phyloP scores from a whole-genome alignment of 2,113 vertebrate genomes.

The Beaufortia kweichowensis region DNA sequence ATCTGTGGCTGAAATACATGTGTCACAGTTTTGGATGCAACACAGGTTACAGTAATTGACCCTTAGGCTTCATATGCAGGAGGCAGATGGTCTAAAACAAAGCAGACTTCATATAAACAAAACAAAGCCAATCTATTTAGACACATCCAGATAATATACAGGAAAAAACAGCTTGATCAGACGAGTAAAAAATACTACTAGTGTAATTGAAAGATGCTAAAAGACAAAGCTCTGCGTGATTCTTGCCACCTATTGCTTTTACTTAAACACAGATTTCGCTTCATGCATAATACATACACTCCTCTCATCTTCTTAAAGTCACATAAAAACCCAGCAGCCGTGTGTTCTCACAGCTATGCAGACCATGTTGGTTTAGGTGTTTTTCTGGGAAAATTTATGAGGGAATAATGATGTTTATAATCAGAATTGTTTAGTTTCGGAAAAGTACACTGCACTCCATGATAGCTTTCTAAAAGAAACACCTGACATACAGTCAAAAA shows the following conservation, averaged over 20 bases:
- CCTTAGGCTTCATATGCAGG: constrained; percentile 41
- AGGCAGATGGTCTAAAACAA: constrained; percentile 50
- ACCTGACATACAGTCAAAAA: neutral
- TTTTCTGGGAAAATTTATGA: constrained; percentile 1
- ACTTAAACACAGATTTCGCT: constrained; percentile 14
- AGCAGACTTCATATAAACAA: constrained; percentile 39
- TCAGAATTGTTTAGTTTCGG: too few relatives aligned
- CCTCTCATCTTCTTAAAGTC: constrained; percentile 12
- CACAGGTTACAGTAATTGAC: constrained; percentile 39
- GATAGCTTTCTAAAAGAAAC: neutral
- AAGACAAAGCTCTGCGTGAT: neutral
- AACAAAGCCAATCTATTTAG: neutral
- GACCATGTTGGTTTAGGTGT: neutral
- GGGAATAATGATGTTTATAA: constrained; percentile 19
- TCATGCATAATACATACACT: constrained; percentile 29
- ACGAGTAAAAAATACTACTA: constrained; percentile 27
- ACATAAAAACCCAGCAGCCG: constrained; percentile 28
- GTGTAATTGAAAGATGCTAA: constrained; percentile 20
- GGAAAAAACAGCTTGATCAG: constrained; percentile 13
- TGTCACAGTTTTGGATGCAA: constrained; percentile 27
- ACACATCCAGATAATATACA: neutral
- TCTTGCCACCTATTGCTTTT: neutral
- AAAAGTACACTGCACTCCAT: neutral
- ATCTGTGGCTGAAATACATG: constrained; percentile 26
- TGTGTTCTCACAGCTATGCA: constrained; percentile 8